Percentiles rank a stretch among this genome's conserved stretches.
These are phyloP conservation scores for Wasmannia auropunctata DNA, from an alignment of 1,140 invertebrate genomes.

Conservation along the genomic window DNA sequence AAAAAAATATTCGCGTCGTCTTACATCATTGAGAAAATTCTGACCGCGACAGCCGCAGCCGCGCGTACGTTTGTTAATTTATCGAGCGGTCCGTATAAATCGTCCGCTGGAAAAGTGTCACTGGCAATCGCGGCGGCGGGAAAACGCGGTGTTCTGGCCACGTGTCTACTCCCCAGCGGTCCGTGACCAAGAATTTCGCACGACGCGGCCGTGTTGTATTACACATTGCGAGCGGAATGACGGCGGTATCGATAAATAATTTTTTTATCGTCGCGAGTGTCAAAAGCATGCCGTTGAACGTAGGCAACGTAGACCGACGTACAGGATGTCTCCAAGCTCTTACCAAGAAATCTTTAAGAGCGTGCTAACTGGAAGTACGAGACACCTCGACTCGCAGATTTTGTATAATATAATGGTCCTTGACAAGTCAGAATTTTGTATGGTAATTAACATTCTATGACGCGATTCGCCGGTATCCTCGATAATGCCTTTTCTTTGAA, in stretches of 20 bases:
- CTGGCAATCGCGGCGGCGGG: neutral
- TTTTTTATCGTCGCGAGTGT: constrained; percentile 69
- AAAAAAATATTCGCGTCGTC: constrained; percentile 6
- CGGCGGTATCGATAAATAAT: constrained; percentile 77
- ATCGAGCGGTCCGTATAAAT: constrained; percentile 60
- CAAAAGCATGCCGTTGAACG: constrained; percentile 72
- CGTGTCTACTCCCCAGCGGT: constrained; percentile 63
- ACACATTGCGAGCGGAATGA: constrained; percentile 47
- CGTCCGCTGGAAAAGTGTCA: constrained; percentile 64
- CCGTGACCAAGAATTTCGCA: constrained; percentile 74
- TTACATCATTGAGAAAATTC: constrained; percentile 52
- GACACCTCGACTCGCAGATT: neutral
- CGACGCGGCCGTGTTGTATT: constrained; percentile 8
- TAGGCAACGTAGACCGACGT: constrained; percentile 71
- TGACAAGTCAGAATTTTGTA: neutral
- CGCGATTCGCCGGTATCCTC: neutral
- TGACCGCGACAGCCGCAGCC: neutral
- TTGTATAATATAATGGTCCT: neutral
- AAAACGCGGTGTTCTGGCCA: constrained; percentile 19
- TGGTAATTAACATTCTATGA: neutral
- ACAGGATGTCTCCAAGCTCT: neutral
- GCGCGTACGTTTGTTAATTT: constrained; percentile 31
- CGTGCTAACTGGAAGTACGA: neutral
- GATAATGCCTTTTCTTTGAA: neutral
- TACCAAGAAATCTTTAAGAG: neutral